phyloP scores from a whole-genome alignment of 2,888 invertebrate species.

The Calameuta idolon region DNA sequence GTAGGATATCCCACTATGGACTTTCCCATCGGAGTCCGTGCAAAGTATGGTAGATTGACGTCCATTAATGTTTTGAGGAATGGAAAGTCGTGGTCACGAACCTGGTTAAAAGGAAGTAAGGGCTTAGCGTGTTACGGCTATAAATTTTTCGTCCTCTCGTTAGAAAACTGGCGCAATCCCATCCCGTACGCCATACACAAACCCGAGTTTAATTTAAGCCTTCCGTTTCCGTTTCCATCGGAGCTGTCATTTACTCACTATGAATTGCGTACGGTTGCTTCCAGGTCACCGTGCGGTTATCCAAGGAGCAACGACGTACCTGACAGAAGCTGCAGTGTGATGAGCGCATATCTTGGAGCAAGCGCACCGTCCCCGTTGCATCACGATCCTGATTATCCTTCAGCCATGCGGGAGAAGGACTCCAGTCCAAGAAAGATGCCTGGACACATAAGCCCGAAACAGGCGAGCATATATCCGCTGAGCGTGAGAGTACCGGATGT shows the following conservation, averaged over 20 bases:
- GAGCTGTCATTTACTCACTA: background rate
- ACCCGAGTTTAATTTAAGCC: background rate
- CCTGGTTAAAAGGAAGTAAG: background rate
- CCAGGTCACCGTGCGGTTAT: conserved; percentile 35
- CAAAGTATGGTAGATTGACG: background rate
- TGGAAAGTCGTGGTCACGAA: background rate
- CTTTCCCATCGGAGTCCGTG: background rate
- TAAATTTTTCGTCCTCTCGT: background rate
- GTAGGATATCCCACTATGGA: background rate
- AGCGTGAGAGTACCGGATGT: conserved; percentile 72
- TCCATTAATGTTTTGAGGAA: background rate
- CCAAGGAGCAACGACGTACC: conserved; percentile 17
- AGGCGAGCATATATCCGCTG: conserved; percentile 79
- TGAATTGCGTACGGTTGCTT: conserved; percentile 16
- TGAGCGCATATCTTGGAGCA: conserved; percentile 63
- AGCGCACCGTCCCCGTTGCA: conserved; percentile 67
- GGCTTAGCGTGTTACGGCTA: background rate
- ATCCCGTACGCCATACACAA: background rate
- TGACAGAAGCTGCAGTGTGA: conserved; percentile 53
- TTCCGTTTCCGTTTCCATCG: background rate
- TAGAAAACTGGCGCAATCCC: background rate
- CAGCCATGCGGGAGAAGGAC: conserved; percentile 91
- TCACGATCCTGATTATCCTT: conserved; percentile 61
- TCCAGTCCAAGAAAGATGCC: conserved; percentile 91
- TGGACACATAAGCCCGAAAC: conserved; percentile 78